Evolutionary conservation across 2,888 invertebrate genomes (phyloP), one percentile per base, ranked within the genome.

Genomic region (Drosophila anceps): DNA sequence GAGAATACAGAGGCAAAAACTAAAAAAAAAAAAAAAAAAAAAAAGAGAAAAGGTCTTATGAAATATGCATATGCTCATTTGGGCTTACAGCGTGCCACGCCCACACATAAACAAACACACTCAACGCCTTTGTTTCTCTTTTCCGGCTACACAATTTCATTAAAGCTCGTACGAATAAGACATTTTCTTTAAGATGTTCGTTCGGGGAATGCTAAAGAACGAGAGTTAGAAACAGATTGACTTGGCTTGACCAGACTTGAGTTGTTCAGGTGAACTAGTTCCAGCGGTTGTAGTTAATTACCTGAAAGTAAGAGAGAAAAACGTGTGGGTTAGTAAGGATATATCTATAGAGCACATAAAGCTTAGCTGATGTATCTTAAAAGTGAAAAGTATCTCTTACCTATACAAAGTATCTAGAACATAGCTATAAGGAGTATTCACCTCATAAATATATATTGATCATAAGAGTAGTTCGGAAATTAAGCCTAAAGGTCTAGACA

Each of bases 21-120:
- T 54, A 69, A 65, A 66, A 71, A 37, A 46, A 37, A 65, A 55
- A 51, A 29, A 68, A 35, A 44, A 67, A 64, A 67, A 70, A 37
- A 46, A 61, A 59, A 74, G 41, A 55, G 60, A 70, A 76, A 80
- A 73, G 88, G 84, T 76, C 81, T 73, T 85, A 86, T 84, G 81
- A 84, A 84, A 88, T 84, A 88, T 84, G 88, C 84, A 84, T 84
- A 86, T 88, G 86, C 88, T 84, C 86, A 84, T 83, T 84, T 81
- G 78, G 71, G 72, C 70, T 71, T 61, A 76, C 69, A 64, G 64
- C 48, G 50, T 50, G 64, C 41, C 50, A 67, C 68, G 50, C 58
- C 51, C 59, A 58, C 54, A 39, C 43, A 68, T 57, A 29, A 43
- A 24, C 35, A 62, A 43, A 43, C 41, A 62, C 46, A 37, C 43